Conservation (phyloP, 2,888 invertebrate species). For the Fragum whitleyi region DNA sequence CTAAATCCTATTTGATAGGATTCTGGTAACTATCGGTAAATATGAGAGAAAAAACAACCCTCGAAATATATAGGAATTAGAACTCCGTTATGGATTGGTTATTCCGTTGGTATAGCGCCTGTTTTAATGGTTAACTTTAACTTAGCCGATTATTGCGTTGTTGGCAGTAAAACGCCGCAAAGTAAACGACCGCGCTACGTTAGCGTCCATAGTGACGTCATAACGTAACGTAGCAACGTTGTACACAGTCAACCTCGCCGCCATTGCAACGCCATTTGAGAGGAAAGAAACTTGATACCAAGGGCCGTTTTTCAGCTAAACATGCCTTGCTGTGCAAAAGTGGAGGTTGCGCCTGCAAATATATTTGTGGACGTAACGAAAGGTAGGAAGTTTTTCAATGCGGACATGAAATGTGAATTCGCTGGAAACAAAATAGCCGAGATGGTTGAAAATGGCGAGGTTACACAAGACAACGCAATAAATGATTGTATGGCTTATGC, state of each 20-base stretch:
- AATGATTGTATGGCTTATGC: conserved; percentile 53
- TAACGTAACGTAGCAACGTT: conserved; percentile 2
- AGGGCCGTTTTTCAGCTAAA: not conserved
- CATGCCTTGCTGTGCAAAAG: conserved; percentile 17
- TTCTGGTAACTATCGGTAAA: no score
- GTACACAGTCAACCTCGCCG: not conserved
- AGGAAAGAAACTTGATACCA: no score
- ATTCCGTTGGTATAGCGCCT: no score
- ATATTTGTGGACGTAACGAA: conserved; percentile 32
- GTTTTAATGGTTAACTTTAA: no score
- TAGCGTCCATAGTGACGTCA: not conserved
- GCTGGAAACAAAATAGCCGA: conserved; percentile 56
- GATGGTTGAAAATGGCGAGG: conserved; percentile 49
- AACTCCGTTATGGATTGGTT: no score
- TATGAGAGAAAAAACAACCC: no score
- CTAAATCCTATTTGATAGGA: no score
- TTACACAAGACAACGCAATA: conserved; percentile 48
- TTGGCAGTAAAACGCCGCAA: not conserved
- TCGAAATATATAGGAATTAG: no score
- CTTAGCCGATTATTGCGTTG: no score
- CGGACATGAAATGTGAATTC: conserved; percentile 59
- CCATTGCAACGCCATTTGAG: not conserved
- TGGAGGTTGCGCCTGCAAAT: conserved; percentile 23
- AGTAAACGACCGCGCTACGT: conserved; percentile 16
- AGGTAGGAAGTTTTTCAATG: conserved; percentile 47